Evolutionary conservation across 2,797 vertebrate genomes (phyloP), one percentile per base, ranked within the genome.

Genomic region (Sebastes iracundus): DNA sequence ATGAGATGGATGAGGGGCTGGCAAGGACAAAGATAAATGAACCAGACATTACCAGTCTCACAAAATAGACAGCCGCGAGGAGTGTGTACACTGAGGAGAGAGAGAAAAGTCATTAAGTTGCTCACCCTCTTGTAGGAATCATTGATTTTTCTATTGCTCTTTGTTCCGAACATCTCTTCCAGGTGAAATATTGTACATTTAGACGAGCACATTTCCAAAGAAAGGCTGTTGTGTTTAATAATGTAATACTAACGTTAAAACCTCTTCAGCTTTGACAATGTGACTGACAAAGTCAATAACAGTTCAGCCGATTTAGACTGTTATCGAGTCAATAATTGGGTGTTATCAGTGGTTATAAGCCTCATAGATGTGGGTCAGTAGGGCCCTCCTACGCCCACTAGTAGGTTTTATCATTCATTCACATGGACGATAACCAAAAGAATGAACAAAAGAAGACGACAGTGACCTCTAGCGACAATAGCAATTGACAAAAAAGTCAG

Each of bases 1-100:
- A 92, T 86, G 89, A 90, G 82, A 58, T 77, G 64, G 69, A 81
- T 79, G 78, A 84, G 74, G 70, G 27, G 59, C 59, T 71, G 62
- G 70, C 72, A 61, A 75, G 73, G 87, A 86, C 72, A 60, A 77
- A 90, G 82, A 90, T 84, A 81, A 87, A 88, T 85, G 79, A 73
- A 72, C 2, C 66, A 75, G 66, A 65, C 81, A 80, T 79, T 46
- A 78, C 72, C 73, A 58, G 62, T 71, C 66, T 81, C 66, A 82
- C 60, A 77, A 63, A 70, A 85, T 32, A 73, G 72, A 85, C 73
- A 72, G 78, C 77, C 7, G 2, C 49, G 65, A 89, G 82, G 64
- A 59, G 38, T 61, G 77, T 75, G 79, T 58, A 70, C 63, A 53
- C 67, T 16, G 20, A 62, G 72, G 38, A 59, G 58, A 65, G 38